These are phyloP conservation scores for Eudyptes chrysolophus DNA, from an alignment of 2,113 vertebrate species.

Conservation along the genomic window DNA sequence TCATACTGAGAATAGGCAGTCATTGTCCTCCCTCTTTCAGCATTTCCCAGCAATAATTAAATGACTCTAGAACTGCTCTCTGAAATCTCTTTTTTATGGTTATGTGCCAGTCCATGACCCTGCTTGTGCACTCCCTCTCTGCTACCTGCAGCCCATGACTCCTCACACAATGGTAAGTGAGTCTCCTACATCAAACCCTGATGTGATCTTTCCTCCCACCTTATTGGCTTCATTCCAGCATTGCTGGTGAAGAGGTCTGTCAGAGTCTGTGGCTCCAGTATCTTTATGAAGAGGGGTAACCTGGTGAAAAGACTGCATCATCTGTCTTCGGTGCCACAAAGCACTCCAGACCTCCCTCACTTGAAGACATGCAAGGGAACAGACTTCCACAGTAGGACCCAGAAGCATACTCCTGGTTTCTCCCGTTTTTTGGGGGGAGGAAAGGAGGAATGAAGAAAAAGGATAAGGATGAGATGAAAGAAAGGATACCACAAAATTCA, in stretches of 20 bases:
- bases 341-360: not conserved
- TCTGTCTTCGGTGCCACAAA: not conserved
- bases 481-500: not conserved
- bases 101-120: not conserved
- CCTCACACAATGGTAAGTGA: not conserved
- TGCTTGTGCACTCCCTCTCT: not conserved
- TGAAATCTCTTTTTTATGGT: not conserved
- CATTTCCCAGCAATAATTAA: not conserved
- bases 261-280: not conserved
- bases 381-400: not conserved
- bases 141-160: not conserved
- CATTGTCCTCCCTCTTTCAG: not conserved
- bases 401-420: not conserved
- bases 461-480: not conserved
- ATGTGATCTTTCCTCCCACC: not conserved
- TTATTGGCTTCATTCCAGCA: not conserved
- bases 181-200: not conserved
- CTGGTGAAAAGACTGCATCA: not conserved
- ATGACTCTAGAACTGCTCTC: not conserved
- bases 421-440: not conserved
- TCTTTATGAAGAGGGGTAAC: not conserved
- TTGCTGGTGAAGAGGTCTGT: not conserved
- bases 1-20: not conserved
- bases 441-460: not conserved
- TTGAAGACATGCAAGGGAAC: not conserved